Percentiles rank a stretch among this genome's conserved stretches.
Evolutionary conservation across 2,113 vertebrate species (phyloP).

Genomic region (Sterna hirundo): DNA sequence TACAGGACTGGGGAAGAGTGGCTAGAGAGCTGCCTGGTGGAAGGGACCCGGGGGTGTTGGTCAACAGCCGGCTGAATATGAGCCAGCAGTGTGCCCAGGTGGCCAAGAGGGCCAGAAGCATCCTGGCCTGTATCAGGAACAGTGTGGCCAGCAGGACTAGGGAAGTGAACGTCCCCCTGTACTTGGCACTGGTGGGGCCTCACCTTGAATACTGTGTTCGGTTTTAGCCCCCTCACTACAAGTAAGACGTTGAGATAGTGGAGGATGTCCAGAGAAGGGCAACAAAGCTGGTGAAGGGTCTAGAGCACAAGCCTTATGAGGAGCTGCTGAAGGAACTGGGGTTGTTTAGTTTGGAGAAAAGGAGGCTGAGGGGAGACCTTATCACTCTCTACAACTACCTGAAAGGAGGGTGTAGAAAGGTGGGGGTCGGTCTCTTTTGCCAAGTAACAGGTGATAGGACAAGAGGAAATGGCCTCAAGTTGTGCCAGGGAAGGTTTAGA

Average conservation of each 20-base stretch:
- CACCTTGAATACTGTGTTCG: neutral
- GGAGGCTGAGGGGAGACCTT: neutral
- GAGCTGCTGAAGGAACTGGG: neutral
- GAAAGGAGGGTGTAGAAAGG: neutral
- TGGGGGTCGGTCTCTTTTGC: fast-evolving
- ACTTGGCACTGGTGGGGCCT: fast-evolving
- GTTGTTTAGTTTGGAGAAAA: neutral
- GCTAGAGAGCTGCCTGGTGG: neutral
- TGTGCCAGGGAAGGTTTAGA: neutral
- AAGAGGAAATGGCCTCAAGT: neutral
- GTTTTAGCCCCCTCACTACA: neutral
- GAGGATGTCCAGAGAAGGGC: fast-evolving
- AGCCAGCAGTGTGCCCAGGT: neutral
- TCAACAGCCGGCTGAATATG: fast-evolving
- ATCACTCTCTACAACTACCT: fast-evolving
- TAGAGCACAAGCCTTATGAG: fast-evolving
- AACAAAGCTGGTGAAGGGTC: neutral
- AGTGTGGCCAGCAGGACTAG: neutral
- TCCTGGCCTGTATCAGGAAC: fast-evolving
- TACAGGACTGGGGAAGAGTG: neutral
- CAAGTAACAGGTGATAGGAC: fast-evolving
- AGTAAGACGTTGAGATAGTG: neutral
- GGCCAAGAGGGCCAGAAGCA: neutral
- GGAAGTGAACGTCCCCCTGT: fast-evolving
- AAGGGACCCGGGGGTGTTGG: neutral